These are phyloP conservation scores for Ceyx cyanopectus DNA, from an alignment of 2,113 vertebrate species.

Conservation along the genomic window DNA sequence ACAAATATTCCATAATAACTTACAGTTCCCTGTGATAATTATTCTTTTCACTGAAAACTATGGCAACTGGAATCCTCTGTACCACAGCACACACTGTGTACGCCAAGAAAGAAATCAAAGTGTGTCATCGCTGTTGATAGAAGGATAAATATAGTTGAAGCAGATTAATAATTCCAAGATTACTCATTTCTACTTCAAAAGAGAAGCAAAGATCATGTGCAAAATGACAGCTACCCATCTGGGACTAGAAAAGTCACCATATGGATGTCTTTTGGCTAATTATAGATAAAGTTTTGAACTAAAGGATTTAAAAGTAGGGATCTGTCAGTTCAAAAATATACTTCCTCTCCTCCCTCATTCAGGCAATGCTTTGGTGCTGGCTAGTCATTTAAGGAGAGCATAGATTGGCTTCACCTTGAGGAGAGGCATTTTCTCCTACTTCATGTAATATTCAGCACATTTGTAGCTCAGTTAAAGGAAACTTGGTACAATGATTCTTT, in stretches of 20 bases:
- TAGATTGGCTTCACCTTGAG: not conserved
- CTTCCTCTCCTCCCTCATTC: constrained; percentile 35
- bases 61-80: constrained; percentile 50
- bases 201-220: constrained; percentile 81
- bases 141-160: constrained; percentile 79
- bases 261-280: constrained; percentile 78
- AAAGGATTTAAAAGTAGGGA: constrained; percentile 39
- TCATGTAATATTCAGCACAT: not conserved
- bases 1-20: constrained; percentile 12
- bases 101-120: constrained; percentile 51
- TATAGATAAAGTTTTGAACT: constrained; percentile 74
- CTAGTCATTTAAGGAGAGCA: not conserved
- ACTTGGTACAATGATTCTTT: not conserved
- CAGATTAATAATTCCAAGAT: constrained; percentile 81
- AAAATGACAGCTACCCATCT: constrained; percentile 80
- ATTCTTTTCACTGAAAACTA: constrained; percentile 33
- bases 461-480: not conserved
- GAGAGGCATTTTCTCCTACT: not conserved
- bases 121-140: constrained; percentile 56
- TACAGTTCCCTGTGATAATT: constrained; percentile 15
- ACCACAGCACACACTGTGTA: not conserved
- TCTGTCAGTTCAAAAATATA: constrained; percentile 48
- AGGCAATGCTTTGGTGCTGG: not conserved
- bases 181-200: constrained; percentile 80
- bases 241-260: constrained; percentile 78